Evolutionary conservation across 2,797 vertebrate species (phyloP).

Genomic region (Lophius americanus): DNA sequence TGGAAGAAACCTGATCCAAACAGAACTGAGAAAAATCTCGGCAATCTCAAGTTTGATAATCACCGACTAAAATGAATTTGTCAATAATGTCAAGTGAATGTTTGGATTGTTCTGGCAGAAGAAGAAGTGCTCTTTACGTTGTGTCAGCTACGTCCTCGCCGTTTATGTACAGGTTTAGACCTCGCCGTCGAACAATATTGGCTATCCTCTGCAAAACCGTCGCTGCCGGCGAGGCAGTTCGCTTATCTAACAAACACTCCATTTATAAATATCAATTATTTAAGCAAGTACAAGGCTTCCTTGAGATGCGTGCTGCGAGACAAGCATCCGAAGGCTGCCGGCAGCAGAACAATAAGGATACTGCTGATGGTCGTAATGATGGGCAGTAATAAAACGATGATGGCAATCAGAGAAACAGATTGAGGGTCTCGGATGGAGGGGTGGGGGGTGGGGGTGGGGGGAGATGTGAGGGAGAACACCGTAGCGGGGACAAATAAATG

Average conservation of each 20-base stretch:
- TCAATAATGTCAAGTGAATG: too few species aligned
- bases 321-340: conserved; percentile 1
- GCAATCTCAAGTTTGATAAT: too few species aligned
- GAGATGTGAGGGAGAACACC: conserved; percentile 11
- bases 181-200: conserved; percentile 7
- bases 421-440: conserved; percentile 39
- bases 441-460: too few species aligned
- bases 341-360: conserved; percentile 41
- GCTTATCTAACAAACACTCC: conserved; percentile 11
- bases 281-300: neutral
- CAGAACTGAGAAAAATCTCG: too few species aligned
- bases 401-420: conserved; percentile 64
- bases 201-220: conserved; percentile 4
- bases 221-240: neutral
- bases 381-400: conserved; percentile 60
- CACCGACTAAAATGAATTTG: too few species aligned
- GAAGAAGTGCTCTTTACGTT: too few species aligned
- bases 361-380: conserved; percentile 53
- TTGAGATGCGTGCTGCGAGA: conserved; percentile 4
- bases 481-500: conserved; percentile 12
- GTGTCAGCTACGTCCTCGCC: neutral
- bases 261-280: conserved; percentile 4
- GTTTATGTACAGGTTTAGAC: neutral
- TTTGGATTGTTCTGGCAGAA: too few species aligned
- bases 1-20: too few species aligned